phyloP scores from a whole-genome alignment of 2,113 vertebrate genomes.

The Xiphophorus hellerii region DNA sequence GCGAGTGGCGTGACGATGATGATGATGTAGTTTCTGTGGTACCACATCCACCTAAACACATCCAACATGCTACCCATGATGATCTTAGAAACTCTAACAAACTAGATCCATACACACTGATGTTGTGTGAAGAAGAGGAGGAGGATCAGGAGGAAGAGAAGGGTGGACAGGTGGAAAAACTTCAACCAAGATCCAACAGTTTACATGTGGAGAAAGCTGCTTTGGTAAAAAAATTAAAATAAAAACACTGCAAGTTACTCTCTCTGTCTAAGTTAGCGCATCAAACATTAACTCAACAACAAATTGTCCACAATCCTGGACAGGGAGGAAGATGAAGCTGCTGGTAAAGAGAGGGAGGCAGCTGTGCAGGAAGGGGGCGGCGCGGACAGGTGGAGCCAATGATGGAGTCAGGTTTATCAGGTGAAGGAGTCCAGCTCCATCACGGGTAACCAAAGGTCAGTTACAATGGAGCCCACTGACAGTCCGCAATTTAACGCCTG shows the following conservation, averaged over 20 bases:
- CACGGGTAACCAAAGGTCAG: slow-evolving; percentile 35
- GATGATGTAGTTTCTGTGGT: slow-evolving; percentile 84
- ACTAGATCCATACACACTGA: not conserved
- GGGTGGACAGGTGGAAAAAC: not conserved
- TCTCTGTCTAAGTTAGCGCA: slow-evolving; percentile 58
- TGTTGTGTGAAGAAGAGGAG: not conserved
- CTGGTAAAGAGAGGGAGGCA: slow-evolving; percentile 10
- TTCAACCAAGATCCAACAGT: not conserved
- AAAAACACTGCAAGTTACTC: not conserved
- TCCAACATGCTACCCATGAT: slow-evolving; percentile 69
- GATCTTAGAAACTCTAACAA: slow-evolving; percentile 1
- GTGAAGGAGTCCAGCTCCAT: not conserved
- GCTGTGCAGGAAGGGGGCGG: slow-evolving; percentile 12
- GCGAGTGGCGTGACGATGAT: slow-evolving; percentile 74
- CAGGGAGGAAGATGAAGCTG: slow-evolving; percentile 5
- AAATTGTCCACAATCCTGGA: slow-evolving; percentile 21
- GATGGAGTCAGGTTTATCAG: slow-evolving; percentile 28
- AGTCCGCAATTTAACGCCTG: not conserved
- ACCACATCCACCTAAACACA: slow-evolving; percentile 65
- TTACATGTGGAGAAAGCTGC: slow-evolving; percentile 7
- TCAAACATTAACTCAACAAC: slow-evolving; percentile 79
- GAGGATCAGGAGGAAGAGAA: no score
- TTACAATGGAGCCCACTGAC: not conserved
- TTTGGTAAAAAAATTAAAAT: not conserved
- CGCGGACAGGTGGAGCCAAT: not conserved